Conservation (phyloP, 2,888 invertebrate genomes). For the Cancer borealis region DNA sequence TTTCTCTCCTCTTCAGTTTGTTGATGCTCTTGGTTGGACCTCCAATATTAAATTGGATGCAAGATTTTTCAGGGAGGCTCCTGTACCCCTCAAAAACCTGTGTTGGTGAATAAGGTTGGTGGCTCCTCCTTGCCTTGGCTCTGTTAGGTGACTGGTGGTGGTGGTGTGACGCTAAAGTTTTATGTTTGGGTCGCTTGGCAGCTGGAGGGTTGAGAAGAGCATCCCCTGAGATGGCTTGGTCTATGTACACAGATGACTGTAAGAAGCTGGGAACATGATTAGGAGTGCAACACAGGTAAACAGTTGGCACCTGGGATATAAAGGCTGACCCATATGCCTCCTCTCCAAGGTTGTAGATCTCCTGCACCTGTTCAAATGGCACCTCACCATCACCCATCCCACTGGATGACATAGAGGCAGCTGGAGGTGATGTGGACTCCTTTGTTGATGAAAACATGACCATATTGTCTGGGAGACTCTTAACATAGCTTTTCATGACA, state of each 20-base stretch:
- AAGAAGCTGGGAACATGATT: conserved; percentile 72
- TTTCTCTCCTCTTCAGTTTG: conserved; percentile 67
- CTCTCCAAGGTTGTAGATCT: conserved; percentile 75
- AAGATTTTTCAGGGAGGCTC: conserved; percentile 56
- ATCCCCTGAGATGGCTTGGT: conserved; percentile 72
- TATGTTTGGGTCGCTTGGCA: conserved; percentile 59
- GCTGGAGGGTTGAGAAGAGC: conserved; percentile 67
- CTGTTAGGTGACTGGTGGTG: conserved; percentile 54
- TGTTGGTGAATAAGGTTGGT: conserved; percentile 49
- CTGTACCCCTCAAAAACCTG: conserved; percentile 72
- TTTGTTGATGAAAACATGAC: conserved; percentile 66
- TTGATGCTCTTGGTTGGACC: conserved; percentile 62
- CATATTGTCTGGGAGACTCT: conserved; percentile 67
- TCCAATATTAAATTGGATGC: conserved; percentile 68
- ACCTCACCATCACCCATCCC: conserved; percentile 50
- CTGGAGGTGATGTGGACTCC: not conserved
- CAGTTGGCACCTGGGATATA: conserved; percentile 73
- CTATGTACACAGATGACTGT: conserved; percentile 71
- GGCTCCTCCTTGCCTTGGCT: conserved; percentile 63
- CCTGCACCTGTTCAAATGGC: conserved; percentile 67
- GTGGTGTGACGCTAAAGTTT: not conserved
- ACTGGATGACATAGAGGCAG: not conserved
- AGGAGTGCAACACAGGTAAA: conserved; percentile 70
- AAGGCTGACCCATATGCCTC: conserved; percentile 75
- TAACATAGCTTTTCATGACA: conserved; percentile 69